Evolutionary conservation across 1,140 invertebrate species (phyloP).

Genomic region (Lethocerus indicus): DNA sequence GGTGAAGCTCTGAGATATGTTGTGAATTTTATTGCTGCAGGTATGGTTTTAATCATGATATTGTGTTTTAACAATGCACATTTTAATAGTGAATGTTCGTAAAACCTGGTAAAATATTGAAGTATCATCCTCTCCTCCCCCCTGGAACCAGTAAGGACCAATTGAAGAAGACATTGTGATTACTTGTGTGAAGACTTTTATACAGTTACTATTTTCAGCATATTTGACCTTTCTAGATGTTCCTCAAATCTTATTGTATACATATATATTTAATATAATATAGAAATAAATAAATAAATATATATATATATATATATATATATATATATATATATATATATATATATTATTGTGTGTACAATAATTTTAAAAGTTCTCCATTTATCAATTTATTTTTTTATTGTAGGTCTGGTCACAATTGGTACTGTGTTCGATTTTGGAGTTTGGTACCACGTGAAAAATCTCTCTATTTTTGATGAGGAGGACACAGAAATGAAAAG

Average conservation of each 20-base stretch:
- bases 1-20: slow-evolving; percentile 39
- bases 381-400: neutral
- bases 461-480: slow-evolving; percentile 51
- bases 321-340: neutral
- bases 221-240: too few species aligned
- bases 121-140: too few species aligned
- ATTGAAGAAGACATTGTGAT: too few species aligned
- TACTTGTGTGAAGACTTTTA: too few species aligned
- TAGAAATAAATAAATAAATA: neutral
- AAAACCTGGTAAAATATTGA: too few species aligned
- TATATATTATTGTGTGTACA: neutral
- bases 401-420: slow-evolving; percentile 37
- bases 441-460: slow-evolving; percentile 50
- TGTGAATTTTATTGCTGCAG: slow-evolving; percentile 44
- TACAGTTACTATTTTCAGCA: too few species aligned
- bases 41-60: too few species aligned
- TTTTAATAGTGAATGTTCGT: too few species aligned
- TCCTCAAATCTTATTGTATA: too few species aligned
- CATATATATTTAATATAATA: too few species aligned
- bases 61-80: too few species aligned
- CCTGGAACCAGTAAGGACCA: too few species aligned
- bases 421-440: slow-evolving; percentile 43
- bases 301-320: neutral
- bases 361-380: neutral
- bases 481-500: slow-evolving; percentile 21